A percentile compares a stretch with the other conserved stretches of the same genome.
These are phyloP conservation scores for Sceliomorpha sp. DNA, from an alignment of 2,888 invertebrate genomes.

Conservation along the genomic window DNA sequence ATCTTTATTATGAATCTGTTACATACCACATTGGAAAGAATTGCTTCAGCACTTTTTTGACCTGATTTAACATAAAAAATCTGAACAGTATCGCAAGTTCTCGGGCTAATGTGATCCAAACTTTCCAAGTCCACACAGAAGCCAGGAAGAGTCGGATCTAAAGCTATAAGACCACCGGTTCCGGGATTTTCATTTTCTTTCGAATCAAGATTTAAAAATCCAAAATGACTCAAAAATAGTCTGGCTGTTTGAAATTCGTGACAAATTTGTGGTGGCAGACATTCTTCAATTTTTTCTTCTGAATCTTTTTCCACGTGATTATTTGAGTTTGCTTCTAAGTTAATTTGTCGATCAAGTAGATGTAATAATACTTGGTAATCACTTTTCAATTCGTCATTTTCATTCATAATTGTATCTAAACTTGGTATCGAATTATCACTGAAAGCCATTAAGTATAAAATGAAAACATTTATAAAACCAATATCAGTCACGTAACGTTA, in stretches of 20 bases:
- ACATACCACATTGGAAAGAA: slow-evolving; percentile 88
- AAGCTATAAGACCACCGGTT: slow-evolving; percentile 84
- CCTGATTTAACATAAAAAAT: slow-evolving; percentile 96
- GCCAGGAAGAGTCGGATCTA: slow-evolving; percentile 86
- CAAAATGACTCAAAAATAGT: slow-evolving; percentile 97
- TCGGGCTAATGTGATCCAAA: slow-evolving; percentile 92
- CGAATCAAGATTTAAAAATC: slow-evolving; percentile 85
- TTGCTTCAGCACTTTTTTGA: slow-evolving; percentile 88
- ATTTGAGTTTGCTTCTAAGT: slow-evolving; percentile 78
- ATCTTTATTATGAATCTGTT: too few species aligned
- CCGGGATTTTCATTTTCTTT: slow-evolving; percentile 66
- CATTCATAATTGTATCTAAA: slow-evolving; percentile 88
- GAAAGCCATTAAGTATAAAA: too few species aligned
- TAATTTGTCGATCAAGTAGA: slow-evolving; percentile 87
- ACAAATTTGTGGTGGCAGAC: slow-evolving; percentile 89
- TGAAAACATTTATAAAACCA: too few species aligned
- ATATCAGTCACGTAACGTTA: too few species aligned
- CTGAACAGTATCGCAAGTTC: slow-evolving; percentile 95
- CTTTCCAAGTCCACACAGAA: slow-evolving; percentile 90
- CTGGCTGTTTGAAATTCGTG: slow-evolving; percentile 98
- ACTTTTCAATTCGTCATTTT: slow-evolving; percentile 80
- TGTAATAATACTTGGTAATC: slow-evolving; percentile 87
- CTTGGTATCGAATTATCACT: slow-evolving; percentile 95
- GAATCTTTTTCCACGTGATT: slow-evolving; percentile 73
- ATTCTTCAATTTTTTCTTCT: slow-evolving; percentile 85